Evolutionary conservation across 1,140 invertebrate genomes (phyloP), one percentile per base, ranked within the genome.

Genomic region (Hyles vespertilio): DNA sequence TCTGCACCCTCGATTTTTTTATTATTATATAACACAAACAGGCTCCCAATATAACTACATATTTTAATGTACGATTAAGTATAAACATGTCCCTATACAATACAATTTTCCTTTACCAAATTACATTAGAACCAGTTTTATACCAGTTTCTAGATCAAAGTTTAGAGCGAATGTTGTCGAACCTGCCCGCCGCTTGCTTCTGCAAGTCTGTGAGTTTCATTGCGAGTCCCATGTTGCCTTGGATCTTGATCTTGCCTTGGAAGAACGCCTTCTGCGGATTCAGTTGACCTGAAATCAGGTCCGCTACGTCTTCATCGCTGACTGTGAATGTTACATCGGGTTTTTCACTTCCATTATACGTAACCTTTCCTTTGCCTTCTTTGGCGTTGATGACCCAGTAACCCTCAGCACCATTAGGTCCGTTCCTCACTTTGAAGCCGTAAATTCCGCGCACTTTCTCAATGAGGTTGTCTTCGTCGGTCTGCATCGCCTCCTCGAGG

Each of bases 261-360:
- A 99, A 98, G 86, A 99, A 99, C 5, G 98, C 98, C 89, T 98
- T 97, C 79, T 98, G 97, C 2, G 97, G 96, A 80, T 98, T 97
- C 43, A 98, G 87, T 88, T 97, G 96, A 11, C 97, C 97, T 2
- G 93, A 93, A 70, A 98, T 94, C 59, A 98, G 91, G 68, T 97
- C 95, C 0, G 94, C 89, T 0, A 98, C 92, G 82, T 98, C 97
- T 3, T 92, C 92, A 78, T 98, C 97, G 72, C 92, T 94, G 64
- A 98, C 94, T 2, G 93, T 95, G 63, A 98, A 96, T 2, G 94
- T 97, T 9, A 98, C 97, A 72, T 98, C 97, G n/a, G 96, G 94
- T 89, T 98, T 98, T 1, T 92, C 95, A 92, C 80, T 94, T 53
- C 96, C 93, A 75, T 95, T 94, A 63, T 93, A 96, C 47, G 93